phyloP scores from a whole-genome alignment of 2,888 invertebrate species.

The Lottia gigantea region DNA sequence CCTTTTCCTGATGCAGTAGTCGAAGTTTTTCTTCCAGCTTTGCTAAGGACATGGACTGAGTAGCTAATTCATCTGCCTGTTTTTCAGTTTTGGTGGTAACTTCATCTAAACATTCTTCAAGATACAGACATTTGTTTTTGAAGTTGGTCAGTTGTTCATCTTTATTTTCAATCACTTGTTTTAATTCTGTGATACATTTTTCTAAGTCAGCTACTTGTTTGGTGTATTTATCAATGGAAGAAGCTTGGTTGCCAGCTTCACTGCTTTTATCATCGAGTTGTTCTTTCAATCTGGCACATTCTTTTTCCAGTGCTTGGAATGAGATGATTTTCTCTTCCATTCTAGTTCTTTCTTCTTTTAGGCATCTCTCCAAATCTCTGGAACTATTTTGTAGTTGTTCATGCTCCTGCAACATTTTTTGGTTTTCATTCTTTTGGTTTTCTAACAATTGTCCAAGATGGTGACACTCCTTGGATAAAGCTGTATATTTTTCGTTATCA shows the following conservation, averaged over 20 bases:
- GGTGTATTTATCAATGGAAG: not conserved
- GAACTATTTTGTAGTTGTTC: not conserved
- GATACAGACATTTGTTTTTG: constrained; percentile 12
- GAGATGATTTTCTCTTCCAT: constrained; percentile 18
- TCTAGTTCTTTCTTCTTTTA: constrained; percentile 5
- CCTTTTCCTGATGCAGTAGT: constrained; percentile 16
- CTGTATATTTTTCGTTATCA: constrained; percentile 16
- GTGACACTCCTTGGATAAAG: constrained; percentile 25
- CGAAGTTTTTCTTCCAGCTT: constrained; percentile 23
- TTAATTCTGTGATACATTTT: constrained; percentile 18
- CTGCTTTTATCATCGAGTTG: constrained; percentile 16
- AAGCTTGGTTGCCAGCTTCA: constrained; percentile 12
- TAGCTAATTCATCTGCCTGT: constrained; percentile 12
- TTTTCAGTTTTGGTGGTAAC: constrained; percentile 20
- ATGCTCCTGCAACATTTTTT: not conserved
- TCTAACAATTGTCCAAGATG: constrained; percentile 23
- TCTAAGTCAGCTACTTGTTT: constrained; percentile 23
- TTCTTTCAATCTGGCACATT: constrained; percentile 27
- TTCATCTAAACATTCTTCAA: constrained; percentile 19
- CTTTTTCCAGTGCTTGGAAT: constrained; percentile 14
- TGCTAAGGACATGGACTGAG: constrained; percentile 18
- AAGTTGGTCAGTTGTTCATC: constrained; percentile 11
- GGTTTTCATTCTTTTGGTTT: constrained; percentile 15
- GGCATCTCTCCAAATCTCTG: constrained; percentile 1
- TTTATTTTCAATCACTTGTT: constrained; percentile 27